These are phyloP conservation scores for Deroptyus accipitrinus DNA, from an alignment of 2,113 vertebrate genomes.

Conservation along the genomic window DNA sequence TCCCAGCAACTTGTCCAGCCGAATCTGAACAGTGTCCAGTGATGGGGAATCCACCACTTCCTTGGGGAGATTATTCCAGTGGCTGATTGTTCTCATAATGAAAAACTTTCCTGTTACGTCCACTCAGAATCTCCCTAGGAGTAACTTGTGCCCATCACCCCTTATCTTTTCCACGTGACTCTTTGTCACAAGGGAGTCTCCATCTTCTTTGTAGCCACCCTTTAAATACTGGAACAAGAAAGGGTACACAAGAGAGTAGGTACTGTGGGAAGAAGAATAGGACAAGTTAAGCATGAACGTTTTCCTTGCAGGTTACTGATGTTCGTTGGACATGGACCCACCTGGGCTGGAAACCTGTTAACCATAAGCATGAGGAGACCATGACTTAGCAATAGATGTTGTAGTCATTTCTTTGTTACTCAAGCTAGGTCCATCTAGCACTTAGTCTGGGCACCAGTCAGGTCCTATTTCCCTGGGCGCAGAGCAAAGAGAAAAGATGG, in stretches of 20 bases:
- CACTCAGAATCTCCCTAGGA: background rate
- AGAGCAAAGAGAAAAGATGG: background rate
- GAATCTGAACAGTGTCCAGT: background rate
- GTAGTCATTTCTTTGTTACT: background rate
- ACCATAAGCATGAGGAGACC: background rate
- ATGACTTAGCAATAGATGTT: background rate
- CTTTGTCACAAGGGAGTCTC: background rate
- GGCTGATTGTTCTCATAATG: background rate
- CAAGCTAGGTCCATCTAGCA: background rate
- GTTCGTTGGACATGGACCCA: rapidly evolving
- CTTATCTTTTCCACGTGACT: background rate
- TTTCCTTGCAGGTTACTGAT: background rate
- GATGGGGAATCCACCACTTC: background rate
- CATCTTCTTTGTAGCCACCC: background rate
- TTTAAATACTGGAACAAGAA: background rate
- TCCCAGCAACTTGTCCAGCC: background rate
- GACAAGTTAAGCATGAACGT: background rate
- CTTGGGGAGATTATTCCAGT: background rate
- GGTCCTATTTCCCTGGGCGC: background rate
- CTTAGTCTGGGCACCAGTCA: background rate
- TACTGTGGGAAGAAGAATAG: background rate
- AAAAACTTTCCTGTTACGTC: background rate
- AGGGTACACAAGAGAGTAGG: background rate
- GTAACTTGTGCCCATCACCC: background rate
- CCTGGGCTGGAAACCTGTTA: background rate